Base-by-base conservation (phyloP, 2,113 vertebrate species). In the Misgurnus mizolepis region DNA sequence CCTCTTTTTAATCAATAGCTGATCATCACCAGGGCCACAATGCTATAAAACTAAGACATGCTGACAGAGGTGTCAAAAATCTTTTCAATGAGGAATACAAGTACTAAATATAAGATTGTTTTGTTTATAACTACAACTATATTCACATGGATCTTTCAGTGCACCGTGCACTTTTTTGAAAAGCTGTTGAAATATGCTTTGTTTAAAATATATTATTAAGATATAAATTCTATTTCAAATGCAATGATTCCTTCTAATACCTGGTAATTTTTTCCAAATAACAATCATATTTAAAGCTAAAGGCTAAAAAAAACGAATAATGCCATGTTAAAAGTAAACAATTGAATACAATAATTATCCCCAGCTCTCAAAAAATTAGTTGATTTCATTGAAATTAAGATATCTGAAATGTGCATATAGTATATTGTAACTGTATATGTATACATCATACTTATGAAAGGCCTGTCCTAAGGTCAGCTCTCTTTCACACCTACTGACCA, bases 1-100 rank as follows among this genome's bases (percentile, higher is more conserved):
- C 71, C 67, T 73, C 80, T 17, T 71, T 74, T 43, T 67, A 84
- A 84, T 91, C 89, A 89, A 86, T 85, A 80, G 27, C 67, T 87
- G 83, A 83, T 87, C 79, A 83, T 84, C 78, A 79, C 56, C 50
- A 67, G 50, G 73, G 69, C 65, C 75, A 40, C 76, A 80, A n/a
- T 62, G 53, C 73, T 67, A 62, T 70, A 41, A 77, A 77, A 77
- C n/a, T 11, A 64, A 76, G 60, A 76, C 43, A 61, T 64, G 58
- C 18, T n/a, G 71, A 78, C 34, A 41, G 27, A 68, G 22, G 39
- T 18, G 40, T 73, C 50, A 67, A 74, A 56, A n/a, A 67, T 15
- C 6, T 34, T n/a, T 5, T 45, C 22, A 4, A 53, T 15, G 50
- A 53, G 50, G 50, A 45, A 45, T 45, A 45, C 43, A 45, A 45